These are phyloP conservation scores for Polypedilum vanderplanki DNA, from an alignment of 1,140 invertebrate genomes.

Conservation along the genomic window DNA sequence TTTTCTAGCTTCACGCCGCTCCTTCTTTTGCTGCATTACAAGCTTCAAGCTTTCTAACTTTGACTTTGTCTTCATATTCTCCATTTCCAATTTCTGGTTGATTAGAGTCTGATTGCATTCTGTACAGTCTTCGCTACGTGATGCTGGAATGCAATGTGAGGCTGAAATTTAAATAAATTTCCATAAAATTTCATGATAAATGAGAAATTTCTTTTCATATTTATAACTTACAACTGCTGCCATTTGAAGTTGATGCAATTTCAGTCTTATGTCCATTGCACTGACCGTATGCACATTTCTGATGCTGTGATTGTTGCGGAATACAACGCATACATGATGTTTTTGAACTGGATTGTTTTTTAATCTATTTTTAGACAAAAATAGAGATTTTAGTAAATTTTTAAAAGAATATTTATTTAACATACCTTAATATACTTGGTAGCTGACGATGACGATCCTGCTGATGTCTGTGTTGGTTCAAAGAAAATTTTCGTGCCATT, in stretches of 20 bases:
- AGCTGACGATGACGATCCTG: conserved; percentile 31
- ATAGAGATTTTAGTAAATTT: too few species aligned
- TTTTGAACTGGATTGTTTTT: conserved; percentile 21
- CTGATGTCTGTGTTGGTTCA: conserved; percentile 39
- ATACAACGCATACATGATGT: conserved; percentile 22
- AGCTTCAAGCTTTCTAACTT: conserved; percentile 78
- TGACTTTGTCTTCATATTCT: conserved; percentile 71
- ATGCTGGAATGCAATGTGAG: conserved; percentile 36
- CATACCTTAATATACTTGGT: conserved; percentile 2
- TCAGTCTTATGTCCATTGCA: conserved; percentile 40
- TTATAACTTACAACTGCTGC: not conserved
- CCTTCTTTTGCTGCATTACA: conserved; percentile 81
- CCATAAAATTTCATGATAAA: too few species aligned
- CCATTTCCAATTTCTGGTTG: conserved; percentile 51
- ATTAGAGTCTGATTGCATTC: conserved; percentile 37
- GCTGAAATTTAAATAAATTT: conserved; percentile 36
- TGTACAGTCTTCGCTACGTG: conserved; percentile 38
- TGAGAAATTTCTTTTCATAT: too few species aligned
- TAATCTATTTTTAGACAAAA: not conserved
- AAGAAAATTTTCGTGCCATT: conserved; percentile 45
- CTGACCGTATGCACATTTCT: conserved; percentile 41
- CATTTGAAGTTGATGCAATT: not conserved
- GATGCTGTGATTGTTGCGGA: conserved; percentile 39
- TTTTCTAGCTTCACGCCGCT: conserved; percentile 69
- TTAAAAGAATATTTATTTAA: too few species aligned